These are phyloP conservation scores for Elaeidobius kamerunicus DNA, from an alignment of 2,888 invertebrate species.

Conservation along the genomic window DNA sequence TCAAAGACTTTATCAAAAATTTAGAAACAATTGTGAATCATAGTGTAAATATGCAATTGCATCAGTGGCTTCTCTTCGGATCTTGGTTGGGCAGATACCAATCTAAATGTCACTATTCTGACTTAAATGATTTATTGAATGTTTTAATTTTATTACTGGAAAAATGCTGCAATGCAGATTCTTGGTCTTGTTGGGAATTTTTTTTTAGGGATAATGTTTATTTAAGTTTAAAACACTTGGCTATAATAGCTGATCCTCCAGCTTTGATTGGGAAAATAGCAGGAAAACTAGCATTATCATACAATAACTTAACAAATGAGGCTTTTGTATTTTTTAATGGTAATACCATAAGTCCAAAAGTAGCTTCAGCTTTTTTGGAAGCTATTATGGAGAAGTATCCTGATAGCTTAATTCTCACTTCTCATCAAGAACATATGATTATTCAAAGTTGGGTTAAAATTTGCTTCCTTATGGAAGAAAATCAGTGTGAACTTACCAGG, in stretches of 20 bases:
- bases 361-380: constrained; percentile 40
- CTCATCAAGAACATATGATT: constrained; percentile 39
- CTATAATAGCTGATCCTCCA: constrained; percentile 34
- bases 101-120: constrained; percentile 40
- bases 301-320: constrained; percentile 35
- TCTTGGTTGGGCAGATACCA: constrained; percentile 45
- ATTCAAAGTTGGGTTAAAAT: constrained; percentile 45
- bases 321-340: constrained; percentile 39
- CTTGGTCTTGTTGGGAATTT: constrained; percentile 42
- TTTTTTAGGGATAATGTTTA: constrained; percentile 40
- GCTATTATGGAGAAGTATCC: constrained; percentile 39
- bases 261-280: constrained; percentile 42
- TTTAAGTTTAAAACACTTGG: constrained; percentile 40
- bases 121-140: constrained; percentile 40
- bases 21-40: constrained; percentile 38
- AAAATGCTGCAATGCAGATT: constrained; percentile 34
- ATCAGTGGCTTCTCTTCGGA: constrained; percentile 44
- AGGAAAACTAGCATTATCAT: constrained; percentile 39
- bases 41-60: constrained; percentile 39
- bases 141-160: constrained; percentile 39
- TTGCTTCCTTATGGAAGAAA: constrained; percentile 39
- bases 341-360: constrained; percentile 38
- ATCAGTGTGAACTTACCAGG: constrained; percentile 36
- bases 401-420: constrained; percentile 34
- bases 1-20: constrained; percentile 41